Percentiles rank a stretch among this genome's conserved stretches.
These are phyloP conservation scores for Paedocypris sp. DNA, from an alignment of 2,113 vertebrate species.

Conservation along the genomic window DNA sequence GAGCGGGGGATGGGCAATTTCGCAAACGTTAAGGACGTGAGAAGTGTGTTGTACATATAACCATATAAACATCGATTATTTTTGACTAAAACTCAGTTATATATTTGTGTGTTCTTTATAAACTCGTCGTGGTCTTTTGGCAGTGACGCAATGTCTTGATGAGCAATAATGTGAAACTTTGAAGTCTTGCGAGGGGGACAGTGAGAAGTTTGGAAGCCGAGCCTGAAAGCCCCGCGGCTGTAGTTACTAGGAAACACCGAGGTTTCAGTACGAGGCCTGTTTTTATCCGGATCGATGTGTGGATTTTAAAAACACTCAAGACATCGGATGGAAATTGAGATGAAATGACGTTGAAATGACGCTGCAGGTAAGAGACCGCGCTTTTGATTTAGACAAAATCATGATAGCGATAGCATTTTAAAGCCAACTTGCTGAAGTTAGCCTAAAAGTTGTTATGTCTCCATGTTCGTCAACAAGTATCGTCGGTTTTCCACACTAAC, in stretches of 20 bases:
- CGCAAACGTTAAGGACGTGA: slow-evolving; percentile 60
- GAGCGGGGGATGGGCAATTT: slow-evolving; percentile 77
- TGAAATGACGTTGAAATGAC: slow-evolving; percentile 55
- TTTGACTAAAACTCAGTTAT: slow-evolving; percentile 54
- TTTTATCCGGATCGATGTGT: slow-evolving; percentile 59
- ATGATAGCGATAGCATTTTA: slow-evolving; percentile 1
- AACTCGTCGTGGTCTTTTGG: slow-evolving; percentile 49
- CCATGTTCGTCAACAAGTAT: not conserved
- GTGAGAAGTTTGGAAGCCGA: slow-evolving; percentile 63
- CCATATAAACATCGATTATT: slow-evolving; percentile 62
- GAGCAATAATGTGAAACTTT: slow-evolving; percentile 62
- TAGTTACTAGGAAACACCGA: slow-evolving; percentile 78
- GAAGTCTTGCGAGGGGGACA: slow-evolving; percentile 51
- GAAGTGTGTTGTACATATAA: slow-evolving; percentile 62
- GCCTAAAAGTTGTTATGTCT: slow-evolving; percentile 25
- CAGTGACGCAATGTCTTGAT: slow-evolving; percentile 51
- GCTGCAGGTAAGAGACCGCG: slow-evolving; percentile 58
- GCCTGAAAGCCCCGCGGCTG: slow-evolving; percentile 59
- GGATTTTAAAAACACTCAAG: slow-evolving; percentile 48
- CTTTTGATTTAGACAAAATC: slow-evolving; percentile 6
- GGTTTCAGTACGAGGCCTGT: slow-evolving; percentile 73
- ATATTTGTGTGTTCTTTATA: slow-evolving; percentile 47
- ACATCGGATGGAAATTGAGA: slow-evolving; percentile 37
- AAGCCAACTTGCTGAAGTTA: slow-evolving; percentile 24
- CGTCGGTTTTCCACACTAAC: not conserved